Evolutionary conservation across 2,113 vertebrate species (phyloP).

Genomic region (Equus przewalskii): DNA sequence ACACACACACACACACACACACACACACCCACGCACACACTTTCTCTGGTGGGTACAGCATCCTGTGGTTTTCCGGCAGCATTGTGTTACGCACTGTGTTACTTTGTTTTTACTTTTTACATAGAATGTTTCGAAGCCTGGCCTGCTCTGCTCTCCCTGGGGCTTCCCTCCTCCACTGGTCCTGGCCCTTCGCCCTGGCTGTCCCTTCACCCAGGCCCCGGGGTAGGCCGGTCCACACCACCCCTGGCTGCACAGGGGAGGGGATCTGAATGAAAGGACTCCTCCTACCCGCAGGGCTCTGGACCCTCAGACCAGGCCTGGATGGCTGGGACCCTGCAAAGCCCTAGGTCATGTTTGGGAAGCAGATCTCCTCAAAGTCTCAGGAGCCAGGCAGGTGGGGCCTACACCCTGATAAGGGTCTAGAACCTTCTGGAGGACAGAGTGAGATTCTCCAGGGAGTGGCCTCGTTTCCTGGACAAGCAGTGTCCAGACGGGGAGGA

Average conservation of each 20-base stretch:
- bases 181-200: too few relatives aligned
- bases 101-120: not conserved
- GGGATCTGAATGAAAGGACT: not conserved
- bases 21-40: too few relatives aligned
- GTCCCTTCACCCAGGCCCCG: not conserved
- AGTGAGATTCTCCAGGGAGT: not conserved
- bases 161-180: not conserved
- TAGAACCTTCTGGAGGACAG: not conserved
- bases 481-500: accelerated
- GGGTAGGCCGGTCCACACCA: too few relatives aligned
- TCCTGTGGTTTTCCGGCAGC: not conserved
- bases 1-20: accelerated
- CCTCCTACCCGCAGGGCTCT: not conserved
- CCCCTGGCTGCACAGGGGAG: not conserved
- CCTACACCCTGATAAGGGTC: not conserved
- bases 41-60: too few relatives aligned
- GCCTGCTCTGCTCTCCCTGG: accelerated
- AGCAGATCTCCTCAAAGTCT: not conserved
- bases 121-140: not conserved
- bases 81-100: not conserved
- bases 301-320: not conserved
- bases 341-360: not conserved
- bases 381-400: not conserved
- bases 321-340: not conserved
- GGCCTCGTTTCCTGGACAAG: not conserved